phyloP scores from a whole-genome alignment of 2,888 invertebrate genomes.

The Macrosiphum euphorbiae region DNA sequence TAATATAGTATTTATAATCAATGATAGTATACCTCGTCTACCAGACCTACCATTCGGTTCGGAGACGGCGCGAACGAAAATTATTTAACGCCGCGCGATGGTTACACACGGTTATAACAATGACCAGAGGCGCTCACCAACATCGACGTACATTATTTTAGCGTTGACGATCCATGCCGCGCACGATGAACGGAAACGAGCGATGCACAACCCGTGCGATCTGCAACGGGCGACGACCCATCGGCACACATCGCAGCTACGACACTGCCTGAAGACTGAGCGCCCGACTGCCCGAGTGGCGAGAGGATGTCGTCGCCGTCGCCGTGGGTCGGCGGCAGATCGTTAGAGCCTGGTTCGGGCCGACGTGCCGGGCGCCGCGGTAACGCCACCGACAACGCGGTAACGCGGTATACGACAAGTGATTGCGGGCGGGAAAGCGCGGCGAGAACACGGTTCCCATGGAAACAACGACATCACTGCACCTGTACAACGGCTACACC shows the following conservation, averaged over 20 bases:
- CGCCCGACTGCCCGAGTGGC: not conserved
- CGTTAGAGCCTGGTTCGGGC: slow-evolving; percentile 5
- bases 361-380: not conserved
- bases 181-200: not conserved
- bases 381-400: not conserved
- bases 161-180: not conserved
- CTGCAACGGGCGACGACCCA: not conserved
- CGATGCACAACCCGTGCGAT: not conserved
- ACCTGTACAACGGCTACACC: not conserved
- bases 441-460: not conserved
- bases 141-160: not conserved
- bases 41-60: not conserved
- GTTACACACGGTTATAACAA: not conserved
- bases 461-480: not conserved
- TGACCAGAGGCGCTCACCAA: not conserved
- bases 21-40: not conserved
- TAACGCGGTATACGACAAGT: not conserved
- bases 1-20: no score
- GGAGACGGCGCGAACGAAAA: not conserved
- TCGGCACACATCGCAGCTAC: not conserved
- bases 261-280: not conserved
- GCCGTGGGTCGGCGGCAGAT: not conserved
- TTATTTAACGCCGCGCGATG: not conserved
- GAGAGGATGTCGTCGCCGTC: not conserved
- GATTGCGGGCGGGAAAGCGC: not conserved